Evolutionary conservation across 1,140 invertebrate genomes (phyloP), one percentile per base, ranked within the genome.

Genomic region (Asbolus verrucosus): DNA sequence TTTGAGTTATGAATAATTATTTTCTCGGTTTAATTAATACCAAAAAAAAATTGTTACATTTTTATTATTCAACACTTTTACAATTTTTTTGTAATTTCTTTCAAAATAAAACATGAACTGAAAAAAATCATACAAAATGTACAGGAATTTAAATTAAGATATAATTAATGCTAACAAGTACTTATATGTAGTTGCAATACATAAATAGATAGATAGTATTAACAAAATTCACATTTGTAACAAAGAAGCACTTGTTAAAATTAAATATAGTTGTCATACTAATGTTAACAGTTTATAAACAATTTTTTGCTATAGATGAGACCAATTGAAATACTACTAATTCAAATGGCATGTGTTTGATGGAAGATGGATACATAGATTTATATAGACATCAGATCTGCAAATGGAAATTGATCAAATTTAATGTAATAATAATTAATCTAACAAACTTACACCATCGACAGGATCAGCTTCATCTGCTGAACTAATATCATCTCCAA

Each of bases 401-500:
- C 41, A 71, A 71, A 38, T 21, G 30, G 19, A 21, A 6, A 46
- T 6, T 41, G 2, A 13, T 14, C 24, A 41, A 3, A n/a, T 24
- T 13, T 27, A n/a, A n/a, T n/a, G n/a, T n/a, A n/a, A n/a, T 18
- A 63, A 16, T 11, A 62, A 13, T 9, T 24, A 27, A 30, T 16
- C 9, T 27, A 69, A 6, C 2, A 27, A 46, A 21, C 38, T 36
- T 67, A 67, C 30, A 11, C 54, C 88, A 81, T 94, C 92, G 69
- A 93, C 92, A 76, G 91, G 87, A 84, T 94, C 91, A 70, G 85
- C 89, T 83, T 94, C 92, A 81, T 94, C 93, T 80, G 93, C 92
- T 75, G 93, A 94, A 81, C 91, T 94, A 78, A 93, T 90, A 82
- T 94, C 92, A 85, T 97, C 94, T 74, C 94, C 94, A 77, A 97